phyloP scores from a whole-genome alignment of 2,797 vertebrate species.

The Zalophus californianus region DNA sequence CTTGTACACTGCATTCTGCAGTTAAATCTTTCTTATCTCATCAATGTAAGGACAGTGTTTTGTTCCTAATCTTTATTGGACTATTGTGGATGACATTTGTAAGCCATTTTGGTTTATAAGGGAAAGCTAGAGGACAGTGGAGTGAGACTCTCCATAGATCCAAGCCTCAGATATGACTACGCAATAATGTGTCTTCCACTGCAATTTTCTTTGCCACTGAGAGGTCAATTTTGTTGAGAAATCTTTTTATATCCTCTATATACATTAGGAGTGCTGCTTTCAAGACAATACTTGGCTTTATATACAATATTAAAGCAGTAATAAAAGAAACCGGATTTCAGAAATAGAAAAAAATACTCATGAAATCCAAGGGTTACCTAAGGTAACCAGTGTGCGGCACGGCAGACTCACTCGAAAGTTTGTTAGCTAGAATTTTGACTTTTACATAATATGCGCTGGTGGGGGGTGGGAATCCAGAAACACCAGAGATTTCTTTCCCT shows the following conservation, averaged over 20 bases:
- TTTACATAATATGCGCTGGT: slow-evolving; percentile 74
- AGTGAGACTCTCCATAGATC: slow-evolving; percentile 68
- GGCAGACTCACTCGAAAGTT: slow-evolving; percentile 77
- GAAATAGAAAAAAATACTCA: neutral
- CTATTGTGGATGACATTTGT: slow-evolving; percentile 73
- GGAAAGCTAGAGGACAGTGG: slow-evolving; percentile 44
- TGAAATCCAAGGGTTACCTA: slow-evolving; percentile 32
- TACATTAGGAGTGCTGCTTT: slow-evolving; percentile 63
- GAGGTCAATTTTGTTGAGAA: slow-evolving; percentile 79
- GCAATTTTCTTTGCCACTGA: slow-evolving; percentile 68
- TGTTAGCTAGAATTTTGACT: slow-evolving; percentile 82
- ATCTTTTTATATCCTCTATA: slow-evolving; percentile 71
- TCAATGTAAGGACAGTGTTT: slow-evolving; percentile 70
- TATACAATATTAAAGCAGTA: slow-evolving; percentile 81
- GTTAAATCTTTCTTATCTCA: slow-evolving; percentile 80
- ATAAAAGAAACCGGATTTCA: slow-evolving; percentile 66
- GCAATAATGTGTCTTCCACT: slow-evolving; percentile 62
- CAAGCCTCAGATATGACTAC: slow-evolving; percentile 68
- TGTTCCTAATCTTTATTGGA: slow-evolving; percentile 74
- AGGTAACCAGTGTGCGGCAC: neutral
- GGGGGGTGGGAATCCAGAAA: slow-evolving; percentile 75
- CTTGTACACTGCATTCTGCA: slow-evolving; percentile 41
- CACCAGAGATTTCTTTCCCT: slow-evolving; percentile 17
- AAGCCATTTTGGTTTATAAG: slow-evolving; percentile 67
- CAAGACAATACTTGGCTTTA: slow-evolving; percentile 59